These are phyloP conservation scores for Oligia fasciuncula DNA, from an alignment of 2,888 invertebrate species.

Conservation along the genomic window DNA sequence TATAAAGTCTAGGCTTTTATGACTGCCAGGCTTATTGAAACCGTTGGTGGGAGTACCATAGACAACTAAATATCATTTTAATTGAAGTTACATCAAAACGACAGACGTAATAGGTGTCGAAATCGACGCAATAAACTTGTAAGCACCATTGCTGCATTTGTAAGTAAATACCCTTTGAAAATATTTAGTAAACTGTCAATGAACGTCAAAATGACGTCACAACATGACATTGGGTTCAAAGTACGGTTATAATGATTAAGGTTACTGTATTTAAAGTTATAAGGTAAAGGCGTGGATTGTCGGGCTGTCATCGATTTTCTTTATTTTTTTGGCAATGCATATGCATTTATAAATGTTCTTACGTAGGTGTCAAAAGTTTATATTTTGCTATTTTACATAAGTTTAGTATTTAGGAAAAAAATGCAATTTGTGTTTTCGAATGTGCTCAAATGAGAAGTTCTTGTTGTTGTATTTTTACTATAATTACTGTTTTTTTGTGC, in stretches of 20 bases:
- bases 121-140: constrained; percentile 5
- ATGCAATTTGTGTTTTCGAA: not conserved
- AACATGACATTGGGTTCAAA: constrained; percentile 27
- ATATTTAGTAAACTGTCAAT: constrained; percentile 6
- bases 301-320: constrained; percentile 4
- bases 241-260: constrained; percentile 41
- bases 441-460: not conserved
- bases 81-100: not conserved
- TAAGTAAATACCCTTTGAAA: not conserved
- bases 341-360: not conserved
- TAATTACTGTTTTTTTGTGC: not conserved
- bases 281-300: constrained; percentile 29
- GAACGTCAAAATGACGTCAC: constrained; percentile 28
- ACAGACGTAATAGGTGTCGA: not conserved
- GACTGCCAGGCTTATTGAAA: too few relatives aligned
- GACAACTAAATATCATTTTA: not conserved
- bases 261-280: constrained; percentile 36
- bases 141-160: constrained; percentile 1
- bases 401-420: not conserved
- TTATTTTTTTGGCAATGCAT: not conserved
- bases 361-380: not conserved
- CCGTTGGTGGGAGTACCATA: not conserved
- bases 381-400: not conserved
- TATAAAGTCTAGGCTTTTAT: not conserved
- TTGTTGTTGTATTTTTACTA: not conserved